phyloP scores from a whole-genome alignment of 35 echinoderm and acorn worm species.

The Lytechinus pictus region DNA sequence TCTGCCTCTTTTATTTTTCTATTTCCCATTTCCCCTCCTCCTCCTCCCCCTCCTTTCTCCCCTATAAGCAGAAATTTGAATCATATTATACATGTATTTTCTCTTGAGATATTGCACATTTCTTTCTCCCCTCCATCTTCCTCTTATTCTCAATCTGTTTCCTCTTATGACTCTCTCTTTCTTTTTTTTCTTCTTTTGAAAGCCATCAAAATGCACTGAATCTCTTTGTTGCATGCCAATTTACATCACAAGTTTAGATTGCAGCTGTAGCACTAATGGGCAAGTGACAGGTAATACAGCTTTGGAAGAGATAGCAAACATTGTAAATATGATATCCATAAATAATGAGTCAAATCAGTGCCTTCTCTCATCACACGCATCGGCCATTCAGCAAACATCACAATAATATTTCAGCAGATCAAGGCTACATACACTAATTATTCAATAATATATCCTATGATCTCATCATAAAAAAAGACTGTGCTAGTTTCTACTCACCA shows the following conservation, averaged over 20 bases:
- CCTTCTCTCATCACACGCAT: neutral
- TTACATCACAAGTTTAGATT: neutral
- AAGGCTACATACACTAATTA: no score
- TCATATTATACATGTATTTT: neutral
- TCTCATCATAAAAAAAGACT: neutral
- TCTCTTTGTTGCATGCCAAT: neutral
- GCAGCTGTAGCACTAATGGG: neutral
- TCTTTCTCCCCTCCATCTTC: neutral
- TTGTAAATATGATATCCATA: neutral
- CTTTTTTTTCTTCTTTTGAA: no score
- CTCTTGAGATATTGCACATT: neutral
- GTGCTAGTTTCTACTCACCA: constrained; percentile 61
- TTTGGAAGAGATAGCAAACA: neutral
- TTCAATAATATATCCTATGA: neutral
- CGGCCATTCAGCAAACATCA: neutral
- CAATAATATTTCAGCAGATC: no score
- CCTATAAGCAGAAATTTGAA: neutral
- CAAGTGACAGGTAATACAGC: neutral
- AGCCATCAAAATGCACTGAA: no score
- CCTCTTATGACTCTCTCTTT: no score
- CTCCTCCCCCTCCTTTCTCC: no score
- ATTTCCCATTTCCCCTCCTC: no score
- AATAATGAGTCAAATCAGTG: neutral
- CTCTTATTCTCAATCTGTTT: neutral
- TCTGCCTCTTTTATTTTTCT: no score